Evolutionary conservation across 2,888 invertebrate species (phyloP), one percentile per base, ranked within the genome.

Genomic region (Melangyna quadrimaculata): DNA sequence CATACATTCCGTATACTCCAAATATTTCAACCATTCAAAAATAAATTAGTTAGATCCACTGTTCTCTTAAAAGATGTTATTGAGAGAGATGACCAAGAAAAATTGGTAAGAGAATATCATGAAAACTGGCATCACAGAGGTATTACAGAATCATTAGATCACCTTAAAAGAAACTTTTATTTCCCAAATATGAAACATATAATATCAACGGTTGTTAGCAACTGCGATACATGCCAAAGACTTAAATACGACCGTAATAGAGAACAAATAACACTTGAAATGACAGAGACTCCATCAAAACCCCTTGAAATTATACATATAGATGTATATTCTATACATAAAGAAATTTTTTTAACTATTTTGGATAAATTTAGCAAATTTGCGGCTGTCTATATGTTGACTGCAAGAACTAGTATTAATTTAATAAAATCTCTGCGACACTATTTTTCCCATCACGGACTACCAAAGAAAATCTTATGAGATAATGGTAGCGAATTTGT

Each of bases 401-500:
- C 5, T 32, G 32, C 32, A 19, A 22, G 22, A 22, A 48, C 22
- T 48, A 48, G 48, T 17, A n/a, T 48, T 10, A 48, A 48, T 48
- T 45, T 88, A 17, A 63, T 87, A 8, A 80, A 72, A 14, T 24
- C 77, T 27, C 37, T 87, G 3, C 27, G 59, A 32, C 37, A 77
- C 5, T 86, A 65, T 29, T 27, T 87, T 6, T 53, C 37, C 24
- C 63, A 27, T 3, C 74, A 81, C 17, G 87, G 86, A 8, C 40
- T 69, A 14, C 87, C 81, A n/a, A 80, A 72, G 24, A 78, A 87
- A 53, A 12, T n/a, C n/a, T n/a, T 84, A 4, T 82, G 53, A 8
- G 80, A 88, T 27, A 87, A 87, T 70, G 88, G 84, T 3, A 65
- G 75, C 32, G 81, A 87, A 75, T 87, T 83, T 32, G 14, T 77